Conservation (phyloP, 2,113 vertebrate species). For the Seriola dumerili region DNA sequence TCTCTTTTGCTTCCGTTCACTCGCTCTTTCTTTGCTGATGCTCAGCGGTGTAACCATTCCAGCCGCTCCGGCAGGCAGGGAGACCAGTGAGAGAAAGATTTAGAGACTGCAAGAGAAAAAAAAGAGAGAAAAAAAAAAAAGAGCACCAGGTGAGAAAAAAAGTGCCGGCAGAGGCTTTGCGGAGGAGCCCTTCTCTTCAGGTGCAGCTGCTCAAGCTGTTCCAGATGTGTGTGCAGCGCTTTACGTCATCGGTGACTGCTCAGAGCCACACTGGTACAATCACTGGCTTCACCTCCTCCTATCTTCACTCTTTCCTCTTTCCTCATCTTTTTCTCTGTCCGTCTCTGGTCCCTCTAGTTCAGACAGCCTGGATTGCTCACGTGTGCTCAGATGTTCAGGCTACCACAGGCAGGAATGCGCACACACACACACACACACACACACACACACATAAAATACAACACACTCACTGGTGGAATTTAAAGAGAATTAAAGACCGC, state of each 20-base stretch:
- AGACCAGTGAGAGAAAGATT: constrained; percentile 56
- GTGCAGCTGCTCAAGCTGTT: constrained; percentile 82
- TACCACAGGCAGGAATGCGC: constrained; percentile 52
- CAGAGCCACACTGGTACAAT: constrained; percentile 56
- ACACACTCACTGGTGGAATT: constrained; percentile 68
- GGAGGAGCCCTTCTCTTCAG: constrained; percentile 74
- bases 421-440: constrained; percentile 24
- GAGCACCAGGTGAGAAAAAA: constrained; percentile 51
- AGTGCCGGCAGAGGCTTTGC: constrained; percentile 68
- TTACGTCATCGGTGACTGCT: constrained; percentile 71
- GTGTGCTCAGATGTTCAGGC: constrained; percentile 60
- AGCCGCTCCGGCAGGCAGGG: constrained; percentile 52
- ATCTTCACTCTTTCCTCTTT: constrained; percentile 44
- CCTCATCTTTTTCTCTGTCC: constrained; percentile 40
- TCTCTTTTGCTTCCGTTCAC: constrained; percentile 56
- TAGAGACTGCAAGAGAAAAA: constrained; percentile 55
- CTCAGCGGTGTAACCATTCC: constrained; percentile 74
- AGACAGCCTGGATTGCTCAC: constrained; percentile 38
- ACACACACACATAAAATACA: constrained; percentile 32
- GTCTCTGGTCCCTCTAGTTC: constrained; percentile 49
- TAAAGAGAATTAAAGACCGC: constrained; percentile 75
- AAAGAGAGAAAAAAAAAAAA: constrained; percentile 8
- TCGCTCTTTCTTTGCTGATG: constrained; percentile 74
- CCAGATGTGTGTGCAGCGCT: constrained; percentile 77
- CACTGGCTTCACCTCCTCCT: constrained; percentile 60